Evolutionary conservation across 2,113 vertebrate genomes (phyloP).

Genomic region (Smithornis capensis): DNA sequence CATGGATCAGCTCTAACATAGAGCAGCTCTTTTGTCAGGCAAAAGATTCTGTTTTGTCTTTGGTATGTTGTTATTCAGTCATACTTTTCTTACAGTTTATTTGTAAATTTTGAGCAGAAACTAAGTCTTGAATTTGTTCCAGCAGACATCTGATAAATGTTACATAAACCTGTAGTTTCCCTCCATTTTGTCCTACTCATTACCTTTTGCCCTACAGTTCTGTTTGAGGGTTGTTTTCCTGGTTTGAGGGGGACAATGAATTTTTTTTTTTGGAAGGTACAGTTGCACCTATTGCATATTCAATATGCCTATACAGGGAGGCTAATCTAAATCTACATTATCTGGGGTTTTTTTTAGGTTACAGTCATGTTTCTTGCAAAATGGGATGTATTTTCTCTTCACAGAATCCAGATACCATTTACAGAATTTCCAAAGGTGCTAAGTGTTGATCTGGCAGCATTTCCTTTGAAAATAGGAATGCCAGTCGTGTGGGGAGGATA

Average conservation of each 20-base stretch:
- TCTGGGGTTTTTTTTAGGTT: neutral
- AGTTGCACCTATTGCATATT: neutral
- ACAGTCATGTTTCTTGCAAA: neutral
- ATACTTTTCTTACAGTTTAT: neutral
- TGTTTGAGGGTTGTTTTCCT: neutral
- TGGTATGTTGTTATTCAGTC: neutral
- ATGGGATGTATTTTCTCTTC: neutral
- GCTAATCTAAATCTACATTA: neutral
- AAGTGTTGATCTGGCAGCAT: neutral
- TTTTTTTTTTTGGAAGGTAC: neutral
- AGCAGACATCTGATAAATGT: neutral
- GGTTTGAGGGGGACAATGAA: neutral
- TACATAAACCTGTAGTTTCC: neutral
- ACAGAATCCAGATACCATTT: neutral
- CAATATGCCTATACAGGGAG: neutral
- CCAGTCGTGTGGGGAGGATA: neutral
- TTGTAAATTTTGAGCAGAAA: neutral
- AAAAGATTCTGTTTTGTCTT: neutral
- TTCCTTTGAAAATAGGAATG: neutral
- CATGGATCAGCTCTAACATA: neutral
- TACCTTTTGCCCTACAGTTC: neutral
- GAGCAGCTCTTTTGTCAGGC: neutral
- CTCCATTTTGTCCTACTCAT: neutral
- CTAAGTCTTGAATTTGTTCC: neutral
- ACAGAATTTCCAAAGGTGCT: neutral